Percentiles rank a stretch among this genome's conserved stretches.
Conservation (phyloP, 2,113 vertebrate species). For the Callipepla squamata region DNA sequence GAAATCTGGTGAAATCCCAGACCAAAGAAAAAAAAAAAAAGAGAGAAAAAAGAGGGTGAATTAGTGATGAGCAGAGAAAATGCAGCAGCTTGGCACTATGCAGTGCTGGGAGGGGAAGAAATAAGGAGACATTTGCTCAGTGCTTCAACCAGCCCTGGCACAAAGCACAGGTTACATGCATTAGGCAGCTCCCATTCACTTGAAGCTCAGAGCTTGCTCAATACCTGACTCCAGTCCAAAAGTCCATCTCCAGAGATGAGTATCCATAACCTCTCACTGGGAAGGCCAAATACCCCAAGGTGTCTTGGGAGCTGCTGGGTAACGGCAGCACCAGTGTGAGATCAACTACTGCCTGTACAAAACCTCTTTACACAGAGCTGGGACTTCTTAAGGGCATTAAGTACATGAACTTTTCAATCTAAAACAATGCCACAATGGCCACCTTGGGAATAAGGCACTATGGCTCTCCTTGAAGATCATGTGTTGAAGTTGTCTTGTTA, state of each 20-base stretch:
- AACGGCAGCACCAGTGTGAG: neutral
- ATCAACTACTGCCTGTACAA: neutral
- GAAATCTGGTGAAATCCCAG: neutral
- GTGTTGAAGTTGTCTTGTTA: slow-evolving; percentile 70
- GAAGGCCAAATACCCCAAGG: rapidly evolving
- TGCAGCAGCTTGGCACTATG: rapidly evolving
- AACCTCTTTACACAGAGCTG: slow-evolving; percentile 50
- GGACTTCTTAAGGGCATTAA: slow-evolving; percentile 61
- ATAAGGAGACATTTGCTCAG: neutral
- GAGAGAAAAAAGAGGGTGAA: neutral
- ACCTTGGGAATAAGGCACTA: slow-evolving; percentile 68
- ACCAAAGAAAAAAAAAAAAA: neutral
- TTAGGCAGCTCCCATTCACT: neutral
- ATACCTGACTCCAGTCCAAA: rapidly evolving
- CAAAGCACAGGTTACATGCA: neutral
- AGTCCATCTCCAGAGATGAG: neutral
- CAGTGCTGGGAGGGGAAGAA: neutral
- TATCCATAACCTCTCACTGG: neutral
- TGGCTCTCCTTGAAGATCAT: slow-evolving; percentile 63
- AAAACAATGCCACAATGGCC: slow-evolving; percentile 62
- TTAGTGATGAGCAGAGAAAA: neutral
- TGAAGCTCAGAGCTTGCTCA: neutral
- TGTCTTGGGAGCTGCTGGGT: neutral
- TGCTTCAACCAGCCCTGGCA: neutral
- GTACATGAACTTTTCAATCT: slow-evolving; percentile 73